Conservation (phyloP, 2,113 vertebrate species). For the Morone chrysops region DNA sequence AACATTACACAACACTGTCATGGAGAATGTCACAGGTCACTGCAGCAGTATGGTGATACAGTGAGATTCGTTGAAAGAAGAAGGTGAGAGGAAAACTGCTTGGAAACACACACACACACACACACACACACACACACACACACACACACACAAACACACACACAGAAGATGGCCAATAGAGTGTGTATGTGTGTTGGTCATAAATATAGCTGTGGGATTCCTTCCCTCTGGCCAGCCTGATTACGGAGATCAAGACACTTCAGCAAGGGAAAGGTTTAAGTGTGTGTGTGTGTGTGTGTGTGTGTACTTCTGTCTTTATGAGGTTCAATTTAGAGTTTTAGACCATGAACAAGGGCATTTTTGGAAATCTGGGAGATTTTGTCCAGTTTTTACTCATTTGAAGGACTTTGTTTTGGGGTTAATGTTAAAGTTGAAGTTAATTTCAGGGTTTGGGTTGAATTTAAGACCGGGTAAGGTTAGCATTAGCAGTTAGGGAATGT, state of each 20-base stretch:
- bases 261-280: constrained; percentile 23
- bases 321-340: neutral
- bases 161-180: too few relatives aligned
- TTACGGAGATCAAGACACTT: constrained; percentile 55
- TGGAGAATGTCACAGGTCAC: constrained; percentile 16
- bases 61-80: constrained; percentile 23
- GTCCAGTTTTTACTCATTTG: neutral
- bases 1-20: constrained; percentile 39
- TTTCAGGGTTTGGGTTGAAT: too few relatives aligned
- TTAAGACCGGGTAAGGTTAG: too few relatives aligned
- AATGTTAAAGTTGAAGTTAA: neutral
- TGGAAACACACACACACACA: constrained; percentile 24
- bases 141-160: too few relatives aligned
- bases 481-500: neutral
- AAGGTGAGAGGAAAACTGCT: constrained; percentile 37
- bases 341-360: neutral
- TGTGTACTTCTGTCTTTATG: constrained; percentile 7
- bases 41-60: neutral
- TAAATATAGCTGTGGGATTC: constrained; percentile 66
- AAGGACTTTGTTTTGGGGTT: neutral
- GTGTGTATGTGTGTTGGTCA: constrained; percentile 39
- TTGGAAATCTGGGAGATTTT: neutral
- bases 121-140: constrained; percentile 13
- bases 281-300: constrained; percentile 1
- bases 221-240: constrained; percentile 35